These are phyloP conservation scores for Drosophila jambulina DNA, from an alignment of 1,140 invertebrate genomes.

Conservation along the genomic window DNA sequence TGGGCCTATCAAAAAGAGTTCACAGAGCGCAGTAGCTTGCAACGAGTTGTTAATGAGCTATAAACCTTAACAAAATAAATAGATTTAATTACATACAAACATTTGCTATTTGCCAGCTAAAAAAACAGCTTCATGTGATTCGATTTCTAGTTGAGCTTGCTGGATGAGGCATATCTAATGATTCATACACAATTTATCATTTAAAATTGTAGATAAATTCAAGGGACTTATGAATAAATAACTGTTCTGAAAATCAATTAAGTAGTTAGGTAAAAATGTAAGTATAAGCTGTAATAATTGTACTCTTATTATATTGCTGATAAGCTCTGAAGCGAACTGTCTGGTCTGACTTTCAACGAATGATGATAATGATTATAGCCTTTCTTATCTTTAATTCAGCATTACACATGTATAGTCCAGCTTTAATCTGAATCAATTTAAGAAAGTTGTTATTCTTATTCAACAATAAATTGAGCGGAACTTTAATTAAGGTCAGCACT, in stretches of 20 bases:
- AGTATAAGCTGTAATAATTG: neutral
- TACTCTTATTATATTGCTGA: neutral
- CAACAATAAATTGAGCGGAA: neutral
- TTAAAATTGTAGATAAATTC: slow-evolving; percentile 6
- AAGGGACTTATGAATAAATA: slow-evolving; percentile 1
- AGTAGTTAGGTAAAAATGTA: neutral
- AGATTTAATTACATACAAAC: slow-evolving; percentile 12
- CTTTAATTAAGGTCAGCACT: neutral
- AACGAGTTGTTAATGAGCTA: slow-evolving; percentile 41
- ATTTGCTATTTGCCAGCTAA: slow-evolving; percentile 60
- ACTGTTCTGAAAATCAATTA: neutral
- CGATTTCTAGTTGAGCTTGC: slow-evolving; percentile 4
- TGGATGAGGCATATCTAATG: slow-evolving; percentile 32
- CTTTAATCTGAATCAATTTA: slow-evolving; percentile 9
- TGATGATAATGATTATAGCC: neutral
- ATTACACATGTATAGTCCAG: neutral
- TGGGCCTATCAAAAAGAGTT: neutral
- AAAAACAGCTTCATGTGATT: slow-evolving; percentile 39
- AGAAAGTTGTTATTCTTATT: neutral
- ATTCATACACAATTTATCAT: slow-evolving; percentile 42
- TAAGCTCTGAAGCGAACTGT: neutral
- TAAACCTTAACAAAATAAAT: slow-evolving; percentile 24
- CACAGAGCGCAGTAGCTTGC: neutral
- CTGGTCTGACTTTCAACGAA: slow-evolving; percentile 4
- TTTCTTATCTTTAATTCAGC: slow-evolving; percentile 15